A percentile compares a stretch with the other conserved stretches of the same genome.
Evolutionary conservation across 2,113 vertebrate genomes (phyloP).

Genomic region (Salvator merianae): DNA sequence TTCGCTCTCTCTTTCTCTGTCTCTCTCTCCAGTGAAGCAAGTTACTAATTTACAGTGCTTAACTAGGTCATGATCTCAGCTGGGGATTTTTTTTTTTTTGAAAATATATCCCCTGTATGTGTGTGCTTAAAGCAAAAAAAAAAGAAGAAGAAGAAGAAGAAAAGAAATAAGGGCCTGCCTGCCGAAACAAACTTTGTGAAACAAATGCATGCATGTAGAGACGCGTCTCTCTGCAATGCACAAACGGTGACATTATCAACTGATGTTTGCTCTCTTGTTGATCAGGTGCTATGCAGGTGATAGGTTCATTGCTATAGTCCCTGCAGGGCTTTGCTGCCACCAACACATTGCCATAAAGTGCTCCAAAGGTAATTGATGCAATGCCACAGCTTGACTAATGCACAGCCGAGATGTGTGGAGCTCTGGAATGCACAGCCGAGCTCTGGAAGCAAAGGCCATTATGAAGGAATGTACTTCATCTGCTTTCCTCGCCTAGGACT

Average conservation of each 20-base stretch:
- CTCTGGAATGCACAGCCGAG: not conserved
- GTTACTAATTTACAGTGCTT: conserved; percentile 28
- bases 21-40: not conserved
- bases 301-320: not conserved
- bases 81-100: conserved; percentile 17
- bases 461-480: conserved; percentile 3
- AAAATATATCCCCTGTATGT: conserved; percentile 4
- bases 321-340: not conserved
- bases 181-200: conserved; percentile 19
- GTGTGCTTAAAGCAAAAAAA: not conserved
- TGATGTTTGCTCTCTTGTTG: conserved; percentile 1
- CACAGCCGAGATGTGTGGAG: not conserved
- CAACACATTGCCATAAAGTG: not conserved
- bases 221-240: conserved; percentile 6
- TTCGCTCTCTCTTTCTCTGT: too few species aligned
- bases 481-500: not conserved
- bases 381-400: not conserved
- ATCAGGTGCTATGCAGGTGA: not conserved
- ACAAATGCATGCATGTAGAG: conserved; percentile 21
- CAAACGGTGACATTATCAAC: conserved; percentile 8
- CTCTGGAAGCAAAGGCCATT: not conserved
- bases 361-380: not conserved
- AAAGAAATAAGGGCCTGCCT: not conserved
- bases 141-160: too few species aligned
- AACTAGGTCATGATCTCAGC: conserved; percentile 27